Evolutionary conservation across 1,140 invertebrate genomes (phyloP), one percentile per base, ranked within the genome.

Genomic region (Stenopsyche tienmushanensis): DNA sequence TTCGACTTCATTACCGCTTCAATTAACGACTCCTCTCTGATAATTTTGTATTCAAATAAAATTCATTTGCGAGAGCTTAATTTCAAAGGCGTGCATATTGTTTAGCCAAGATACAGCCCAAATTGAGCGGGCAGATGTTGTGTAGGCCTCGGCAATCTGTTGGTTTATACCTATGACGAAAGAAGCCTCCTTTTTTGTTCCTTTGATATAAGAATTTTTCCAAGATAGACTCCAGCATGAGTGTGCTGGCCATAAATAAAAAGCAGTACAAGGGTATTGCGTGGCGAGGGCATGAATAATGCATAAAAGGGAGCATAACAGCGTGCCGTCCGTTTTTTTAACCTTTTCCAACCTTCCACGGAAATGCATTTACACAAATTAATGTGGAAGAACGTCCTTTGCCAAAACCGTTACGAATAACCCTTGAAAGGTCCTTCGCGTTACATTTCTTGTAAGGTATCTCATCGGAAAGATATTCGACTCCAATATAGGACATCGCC

Each of bases 201-300:
- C 57, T 60, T 60, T 60, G 57, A 60, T 60, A 60, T 60, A 60
- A 60, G 57, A 60, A 60, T 60, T 60, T 60, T 41, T 60, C 25
- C 29, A 29, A 58, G 52, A 58, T 58, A 58, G 29, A 58, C 55
- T 58, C 39, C 9, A 23, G 23, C 20, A 25, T 25, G 57, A 60
- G 57, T 60, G 57, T 60, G 57, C 57, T 42, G 57, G 25, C 57
- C 57, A 60, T 60, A 60, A 60, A 60, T 60, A 60, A 60, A 60
- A 60, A 60, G 57, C 41, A 44, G 57, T 60, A 60, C 57, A 60
- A 47, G 57, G 57, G 41, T 60, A 60, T 60, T 60, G 57, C 57
- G 57, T 60, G 57, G 57, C 57, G 42, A 60, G 57, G 20, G 15
- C 57, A 60, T 60, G 57, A 60, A 60, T 60, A 60, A 60, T 60